Conservation (phyloP, 1,140 invertebrate species). For the Dryas iulia region DNA sequence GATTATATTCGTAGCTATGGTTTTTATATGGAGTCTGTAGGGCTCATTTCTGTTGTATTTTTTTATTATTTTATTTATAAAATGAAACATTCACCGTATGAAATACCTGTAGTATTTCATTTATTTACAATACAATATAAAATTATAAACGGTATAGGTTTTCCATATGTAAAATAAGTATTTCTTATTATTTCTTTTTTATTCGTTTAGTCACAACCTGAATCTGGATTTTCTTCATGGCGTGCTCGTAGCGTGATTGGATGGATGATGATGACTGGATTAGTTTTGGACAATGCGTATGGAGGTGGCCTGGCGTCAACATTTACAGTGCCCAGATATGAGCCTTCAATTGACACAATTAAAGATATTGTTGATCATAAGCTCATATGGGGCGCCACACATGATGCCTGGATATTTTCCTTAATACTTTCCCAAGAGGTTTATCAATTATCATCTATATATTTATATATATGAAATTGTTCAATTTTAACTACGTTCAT, state of each 20-base stretch:
- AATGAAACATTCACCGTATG: too few species aligned
- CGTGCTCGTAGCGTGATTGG: constrained; percentile 60
- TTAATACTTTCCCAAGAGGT: constrained; percentile 73
- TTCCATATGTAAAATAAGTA: neutral
- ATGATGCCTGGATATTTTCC: constrained; percentile 82
- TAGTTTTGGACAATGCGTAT: constrained; percentile 79
- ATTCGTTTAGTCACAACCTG: constrained; percentile 48
- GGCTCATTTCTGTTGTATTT: too few species aligned
- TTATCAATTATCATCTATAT: neutral
- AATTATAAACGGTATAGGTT: too few species aligned
- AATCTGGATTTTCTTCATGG: constrained; percentile 45
- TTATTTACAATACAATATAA: too few species aligned
- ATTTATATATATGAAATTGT: neutral
- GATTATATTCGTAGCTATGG: too few species aligned
- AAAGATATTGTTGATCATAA: constrained; percentile 75
- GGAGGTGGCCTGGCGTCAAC: constrained; percentile 79
- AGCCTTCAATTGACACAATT: constrained; percentile 77
- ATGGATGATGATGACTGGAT: constrained; percentile 69
- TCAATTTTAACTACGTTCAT: too few species aligned
- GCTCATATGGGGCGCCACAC: constrained; percentile 81
- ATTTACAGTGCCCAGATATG: constrained; percentile 81
- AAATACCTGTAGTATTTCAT: too few species aligned
- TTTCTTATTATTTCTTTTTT: neutral
- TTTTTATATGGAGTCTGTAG: too few species aligned
- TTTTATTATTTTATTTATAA: too few species aligned